phyloP scores from a whole-genome alignment of 2,888 invertebrate species.

The Melinaea marsaeus region DNA sequence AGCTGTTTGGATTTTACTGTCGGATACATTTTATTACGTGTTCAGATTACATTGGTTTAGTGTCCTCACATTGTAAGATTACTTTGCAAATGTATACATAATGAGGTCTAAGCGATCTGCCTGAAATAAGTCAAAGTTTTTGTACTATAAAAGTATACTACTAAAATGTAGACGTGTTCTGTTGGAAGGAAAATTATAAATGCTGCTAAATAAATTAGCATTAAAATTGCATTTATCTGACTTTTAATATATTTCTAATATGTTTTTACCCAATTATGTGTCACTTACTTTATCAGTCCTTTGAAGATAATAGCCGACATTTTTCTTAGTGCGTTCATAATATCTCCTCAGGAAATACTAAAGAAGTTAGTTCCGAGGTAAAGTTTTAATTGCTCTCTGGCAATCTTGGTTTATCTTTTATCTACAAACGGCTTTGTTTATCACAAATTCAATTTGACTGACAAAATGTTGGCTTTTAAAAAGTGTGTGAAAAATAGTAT shows the following conservation, averaged over 20 bases:
- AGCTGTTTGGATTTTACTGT: slow-evolving; percentile 22
- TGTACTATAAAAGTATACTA: neutral
- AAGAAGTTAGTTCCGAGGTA: slow-evolving; percentile 72
- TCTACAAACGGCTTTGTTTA: slow-evolving; percentile 66
- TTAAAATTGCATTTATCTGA: too few relatives aligned
- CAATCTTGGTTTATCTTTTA: slow-evolving; percentile 75
- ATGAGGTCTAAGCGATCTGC: neutral
- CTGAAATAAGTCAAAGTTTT: neutral
- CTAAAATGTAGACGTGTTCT: too few relatives aligned
- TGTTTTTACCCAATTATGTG: too few relatives aligned
- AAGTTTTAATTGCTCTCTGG: slow-evolving; percentile 76
- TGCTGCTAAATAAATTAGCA: too few relatives aligned
- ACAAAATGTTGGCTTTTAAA: slow-evolving; percentile 14
- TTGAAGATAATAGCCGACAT: neutral
- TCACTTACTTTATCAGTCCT: neutral
- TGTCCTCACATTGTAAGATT: slow-evolving; percentile 3
- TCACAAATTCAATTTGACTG: slow-evolving; percentile 69
- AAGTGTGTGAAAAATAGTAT: neutral
- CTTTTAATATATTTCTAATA: too few relatives aligned
- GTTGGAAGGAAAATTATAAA: too few relatives aligned
- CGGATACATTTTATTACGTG: slow-evolving; percentile 22
- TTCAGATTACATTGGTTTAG: slow-evolving; percentile 17
- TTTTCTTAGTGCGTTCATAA: slow-evolving; percentile 22
- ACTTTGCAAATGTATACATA: neutral
- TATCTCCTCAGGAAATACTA: slow-evolving; percentile 54